Percentiles rank a stretch among this genome's conserved stretches.
Evolutionary conservation across 2,888 invertebrate genomes (phyloP).

Genomic region (Horisme vitalbata): DNA sequence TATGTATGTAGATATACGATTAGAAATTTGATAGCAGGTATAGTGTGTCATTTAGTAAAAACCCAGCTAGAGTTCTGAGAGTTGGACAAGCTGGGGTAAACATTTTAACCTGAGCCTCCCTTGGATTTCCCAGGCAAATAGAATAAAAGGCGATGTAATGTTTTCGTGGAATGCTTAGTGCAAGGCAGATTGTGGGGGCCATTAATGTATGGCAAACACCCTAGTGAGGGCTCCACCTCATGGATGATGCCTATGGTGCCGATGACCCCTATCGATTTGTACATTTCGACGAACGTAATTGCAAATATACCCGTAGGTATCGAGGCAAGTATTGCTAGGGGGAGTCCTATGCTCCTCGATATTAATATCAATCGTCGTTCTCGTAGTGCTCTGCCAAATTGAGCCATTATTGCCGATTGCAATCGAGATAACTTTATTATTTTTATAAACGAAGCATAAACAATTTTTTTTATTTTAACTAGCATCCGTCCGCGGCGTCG

Average conservation of each 20-base stretch:
- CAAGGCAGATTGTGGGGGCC: conserved; percentile 55
- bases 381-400: conserved; percentile 10
- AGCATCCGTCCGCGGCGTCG: too few species aligned
- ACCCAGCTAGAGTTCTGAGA: background rate
- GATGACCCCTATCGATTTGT: conserved; percentile 80
- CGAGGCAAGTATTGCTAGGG: conserved; percentile 20
- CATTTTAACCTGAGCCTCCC: conserved; percentile 21
- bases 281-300: conserved; percentile 72
- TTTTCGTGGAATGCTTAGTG: conserved; percentile 58
- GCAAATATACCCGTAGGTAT: conserved; percentile 46
- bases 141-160: conserved; percentile 43
- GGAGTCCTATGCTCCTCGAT: conserved; percentile 31
- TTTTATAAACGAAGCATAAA: too few species aligned
- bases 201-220: conserved; percentile 69
- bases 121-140: conserved; percentile 30
- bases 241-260: conserved; percentile 75
- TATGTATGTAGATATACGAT: conserved; percentile 19
- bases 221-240: conserved; percentile 72
- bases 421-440: too few species aligned
- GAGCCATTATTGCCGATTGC: conserved; percentile 2
- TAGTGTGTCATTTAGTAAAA: conserved; percentile 2
- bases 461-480: too few species aligned
- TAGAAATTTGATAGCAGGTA: conserved; percentile 16
- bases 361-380: conserved; percentile 31
- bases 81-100: conserved; percentile 13